Percentiles rank a stretch among this genome's conserved stretches.
Evolutionary conservation across 2,888 invertebrate genomes (phyloP).

Genomic region (Drosophila longiperda): DNA sequence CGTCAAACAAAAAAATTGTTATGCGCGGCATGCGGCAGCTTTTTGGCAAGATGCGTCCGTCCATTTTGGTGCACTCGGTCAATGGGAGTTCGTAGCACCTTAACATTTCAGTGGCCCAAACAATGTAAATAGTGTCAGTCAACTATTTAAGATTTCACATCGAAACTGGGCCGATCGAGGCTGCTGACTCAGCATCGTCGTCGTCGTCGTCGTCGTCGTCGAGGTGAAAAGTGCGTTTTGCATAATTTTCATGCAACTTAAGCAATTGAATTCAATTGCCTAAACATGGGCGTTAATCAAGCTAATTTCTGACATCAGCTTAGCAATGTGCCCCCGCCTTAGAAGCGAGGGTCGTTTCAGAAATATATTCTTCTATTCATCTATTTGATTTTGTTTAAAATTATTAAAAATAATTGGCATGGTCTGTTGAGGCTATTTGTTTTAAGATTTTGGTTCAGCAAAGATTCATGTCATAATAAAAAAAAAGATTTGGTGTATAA

Average conservation of each 20-base stretch:
- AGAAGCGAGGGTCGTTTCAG: slow-evolving; percentile 36
- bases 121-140: slow-evolving; percentile 11
- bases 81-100: slow-evolving; percentile 69
- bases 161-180: slow-evolving; percentile 39
- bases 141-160: slow-evolving; percentile 21
- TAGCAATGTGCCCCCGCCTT: slow-evolving; percentile 27
- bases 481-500: neutral
- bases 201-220: neutral
- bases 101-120: slow-evolving; percentile 51
- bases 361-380: neutral
- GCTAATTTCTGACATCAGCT: slow-evolving; percentile 68
- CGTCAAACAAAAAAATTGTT: slow-evolving; percentile 8
- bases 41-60: slow-evolving; percentile 11
- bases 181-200: slow-evolving; percentile 40
- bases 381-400: neutral
- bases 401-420: neutral
- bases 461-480: neutral
- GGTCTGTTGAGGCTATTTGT: neutral
- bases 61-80: slow-evolving; percentile 58
- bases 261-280: slow-evolving; percentile 65
- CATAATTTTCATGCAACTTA: slow-evolving; percentile 53
- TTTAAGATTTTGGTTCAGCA: neutral
- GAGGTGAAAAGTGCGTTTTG: slow-evolving; percentile 62
- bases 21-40: slow-evolving; percentile 55
- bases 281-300: slow-evolving; percentile 64